Base-by-base conservation (phyloP, 2,888 invertebrate species). In the Coelopa pilipes region DNA sequence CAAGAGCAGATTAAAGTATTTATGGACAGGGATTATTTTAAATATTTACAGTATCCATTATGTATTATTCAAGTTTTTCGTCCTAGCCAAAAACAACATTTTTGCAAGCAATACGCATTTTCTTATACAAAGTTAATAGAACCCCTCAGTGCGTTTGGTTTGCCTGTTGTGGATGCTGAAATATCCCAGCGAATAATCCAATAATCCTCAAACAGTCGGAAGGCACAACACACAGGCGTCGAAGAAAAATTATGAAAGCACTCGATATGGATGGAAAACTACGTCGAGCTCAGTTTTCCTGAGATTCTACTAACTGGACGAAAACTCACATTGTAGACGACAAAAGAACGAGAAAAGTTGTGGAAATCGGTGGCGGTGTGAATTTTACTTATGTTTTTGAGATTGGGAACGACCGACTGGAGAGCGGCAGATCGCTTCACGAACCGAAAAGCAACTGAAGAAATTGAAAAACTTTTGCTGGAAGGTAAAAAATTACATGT, bases 391-490 rank as follows among this genome's bases (percentile, higher is more conserved):
- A n/a, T n/a, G n/a, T n/a, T 60, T 21, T 60, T 60, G 59, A 10
- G 12, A 65, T 12, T 13, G 55, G 71, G 65, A 71, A 71, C 71
- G 71, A 63, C 65, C 65, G 65, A 65, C 65, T 71, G 34, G 5
- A 63, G 11, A 19, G 84, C 84, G 82, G 82, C 85, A 85, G 84
- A 82, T 85, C 84, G 81, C 83, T 79, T 79, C 83, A 81, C 85
- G 84, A 80, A 85, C 85, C 85, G 83, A 84, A 83, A 81, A 82
- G 81, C 84, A 83, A 85, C 85, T 85, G 85, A 85, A 83, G 83
- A 80, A 85, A 84, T 82, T 85, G 84, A 83, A 85, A 85, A 84
- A 55, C 84, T 83, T 82, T 84, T 80, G 84, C 81, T 82, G 79
- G 79, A 81, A 85, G 80, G 85, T 85, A 83, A 85, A 81, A 82